Evolutionary conservation across 2,797 vertebrate species (phyloP), one percentile per base, ranked within the genome.

Genomic region (Semaprochilodus insignis): DNA sequence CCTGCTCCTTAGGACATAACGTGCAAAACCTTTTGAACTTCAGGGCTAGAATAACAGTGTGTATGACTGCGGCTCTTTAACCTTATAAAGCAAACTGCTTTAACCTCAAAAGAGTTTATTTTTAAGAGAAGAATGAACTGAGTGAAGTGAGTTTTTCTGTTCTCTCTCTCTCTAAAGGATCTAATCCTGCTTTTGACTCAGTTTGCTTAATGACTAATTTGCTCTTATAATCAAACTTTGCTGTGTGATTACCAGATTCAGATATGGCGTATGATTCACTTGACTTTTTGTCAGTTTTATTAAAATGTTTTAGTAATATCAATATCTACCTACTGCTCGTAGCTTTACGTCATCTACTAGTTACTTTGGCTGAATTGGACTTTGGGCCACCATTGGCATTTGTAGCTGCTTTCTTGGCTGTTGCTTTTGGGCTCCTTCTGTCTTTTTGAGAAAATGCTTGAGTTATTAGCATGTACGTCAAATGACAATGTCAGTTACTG

Each of bases 81-180:
- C 59, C 25, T 76, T 76, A 51, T 73, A 59, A 80, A 77, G 76
- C 80, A 83, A 84, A 85, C 80, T 77, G 57, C 36, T 66, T 81
- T 51, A 81, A 87, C 81, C 86, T 87, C 83, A 81, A 13, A 31
- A 70, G 19, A 80, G 67, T 48, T 70, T 52, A 27, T 48, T 75
- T 23, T 81, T 66, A 52, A 48, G 11, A 66, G 63, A 81, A 44
- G 31, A 74, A 14, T 31, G 17, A 74, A 74, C 19, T 54, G 23
- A 73, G 70, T 17, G 5, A 19, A 36, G 15, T 19, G 14, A 0
- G 65, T 57, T 48, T 17, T 51, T 62, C 3, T 10, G 34, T 36
- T 54, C 40, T 65, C 5, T 11, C 0, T 31, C 40, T 44, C 8
- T 48, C 44, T 48, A 48, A 51, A 34, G 23, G 11, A 60, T 31